Percentiles rank a stretch among this genome's conserved stretches.
phyloP scores from a whole-genome alignment of 1,140 invertebrate species.

The Cotesia vestalis region DNA sequence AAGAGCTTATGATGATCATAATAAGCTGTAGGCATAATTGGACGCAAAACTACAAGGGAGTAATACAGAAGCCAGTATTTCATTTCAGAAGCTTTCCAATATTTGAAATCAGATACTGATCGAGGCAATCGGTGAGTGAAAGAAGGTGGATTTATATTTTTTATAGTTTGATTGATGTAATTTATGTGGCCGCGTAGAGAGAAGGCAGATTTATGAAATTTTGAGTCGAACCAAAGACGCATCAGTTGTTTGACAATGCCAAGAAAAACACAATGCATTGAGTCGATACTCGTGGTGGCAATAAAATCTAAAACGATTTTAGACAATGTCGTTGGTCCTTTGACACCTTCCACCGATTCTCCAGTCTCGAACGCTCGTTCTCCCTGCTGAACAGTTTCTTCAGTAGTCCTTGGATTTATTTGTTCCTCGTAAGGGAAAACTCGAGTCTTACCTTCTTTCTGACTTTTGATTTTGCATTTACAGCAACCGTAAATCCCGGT shows the following conservation, averaged over 20 bases:
- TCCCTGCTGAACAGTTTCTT: neutral
- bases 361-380: neutral
- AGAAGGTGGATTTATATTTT: too few species aligned
- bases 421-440: neutral
- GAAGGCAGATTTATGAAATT: neutral
- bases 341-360: neutral
- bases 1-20: neutral
- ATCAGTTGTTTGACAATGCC: constrained; percentile 33
- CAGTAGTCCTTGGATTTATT: neutral
- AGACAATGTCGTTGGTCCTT: neutral
- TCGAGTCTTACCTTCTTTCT: neutral
- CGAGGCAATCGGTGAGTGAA: neutral
- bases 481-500: neutral
- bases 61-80: constrained; percentile 4
- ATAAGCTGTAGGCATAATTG: neutral
- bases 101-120: neutral
- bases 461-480: constrained; percentile 1
- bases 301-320: constrained; percentile 16
- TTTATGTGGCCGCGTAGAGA: neutral
- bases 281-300: constrained; percentile 9
- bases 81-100: neutral
- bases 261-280: constrained; percentile 31
- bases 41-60: neutral
- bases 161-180: too few species aligned
- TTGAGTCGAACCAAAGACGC: constrained; percentile 17